Evolutionary conservation across 2,888 invertebrate genomes (phyloP).

Genomic region (Stenodema calcarata): DNA sequence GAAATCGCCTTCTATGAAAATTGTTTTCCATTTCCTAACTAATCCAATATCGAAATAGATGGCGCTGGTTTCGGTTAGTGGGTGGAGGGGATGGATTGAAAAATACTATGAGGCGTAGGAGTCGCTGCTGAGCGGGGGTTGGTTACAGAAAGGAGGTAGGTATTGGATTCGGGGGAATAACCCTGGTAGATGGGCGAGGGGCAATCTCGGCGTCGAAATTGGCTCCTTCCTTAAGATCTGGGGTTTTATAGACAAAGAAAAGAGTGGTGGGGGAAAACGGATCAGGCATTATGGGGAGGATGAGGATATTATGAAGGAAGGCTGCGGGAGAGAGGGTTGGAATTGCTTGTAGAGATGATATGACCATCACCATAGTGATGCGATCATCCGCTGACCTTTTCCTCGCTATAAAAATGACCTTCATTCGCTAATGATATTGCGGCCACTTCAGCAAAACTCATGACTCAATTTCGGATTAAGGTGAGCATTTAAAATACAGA

Average conservation of each 20-base stretch:
- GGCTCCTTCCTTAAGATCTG: conserved; percentile 48
- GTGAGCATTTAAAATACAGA: too few species aligned
- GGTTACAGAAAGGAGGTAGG: conserved; percentile 9
- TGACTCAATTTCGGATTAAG: too few species aligned
- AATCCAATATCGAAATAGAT: conserved; percentile 48
- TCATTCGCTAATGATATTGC: too few species aligned
- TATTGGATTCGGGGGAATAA: conserved; percentile 26
- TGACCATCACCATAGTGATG: too few species aligned
- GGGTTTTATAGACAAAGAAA: conserved; percentile 47
- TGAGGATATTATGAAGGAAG: too few species aligned
- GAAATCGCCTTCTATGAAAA: conserved; percentile 48
- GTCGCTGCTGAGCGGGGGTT: background rate
- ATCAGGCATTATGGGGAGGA: background rate
- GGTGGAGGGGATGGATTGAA: conserved; percentile 41
- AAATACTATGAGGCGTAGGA: conserved; percentile 30
- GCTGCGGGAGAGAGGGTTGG: too few species aligned
- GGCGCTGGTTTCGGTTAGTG: conserved; percentile 12
- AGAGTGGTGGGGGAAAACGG: background rate
- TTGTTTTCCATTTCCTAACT: conserved; percentile 49
- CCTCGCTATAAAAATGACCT: too few species aligned
- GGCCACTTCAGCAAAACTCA: too few species aligned
- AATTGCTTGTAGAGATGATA: too few species aligned
- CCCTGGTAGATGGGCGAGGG: background rate
- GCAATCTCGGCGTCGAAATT: conserved; percentile 47
- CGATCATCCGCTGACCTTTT: too few species aligned